Conservation (phyloP, 2,113 vertebrate genomes). For the Epinephelus fuscoguttatus region DNA sequence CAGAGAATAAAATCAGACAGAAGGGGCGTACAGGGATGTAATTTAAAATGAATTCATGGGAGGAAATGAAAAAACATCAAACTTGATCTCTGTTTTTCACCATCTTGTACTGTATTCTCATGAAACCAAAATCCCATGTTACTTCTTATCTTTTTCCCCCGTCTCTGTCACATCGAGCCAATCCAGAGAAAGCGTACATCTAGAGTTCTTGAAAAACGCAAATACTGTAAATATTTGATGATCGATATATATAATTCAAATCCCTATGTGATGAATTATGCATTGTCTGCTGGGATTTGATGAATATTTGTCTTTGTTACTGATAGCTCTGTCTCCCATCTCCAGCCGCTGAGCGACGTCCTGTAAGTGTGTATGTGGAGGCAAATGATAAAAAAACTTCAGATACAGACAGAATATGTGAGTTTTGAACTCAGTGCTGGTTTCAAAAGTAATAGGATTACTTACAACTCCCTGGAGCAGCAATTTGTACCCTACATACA, state of each 20-base stretch:
- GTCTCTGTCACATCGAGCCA: constrained; percentile 17
- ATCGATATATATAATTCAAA: constrained; percentile 82
- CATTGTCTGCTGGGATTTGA: constrained; percentile 74
- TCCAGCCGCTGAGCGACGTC: constrained; percentile 35
- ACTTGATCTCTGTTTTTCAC: constrained; percentile 21
- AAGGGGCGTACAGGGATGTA: background rate
- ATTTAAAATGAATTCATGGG: constrained; percentile 13
- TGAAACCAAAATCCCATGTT: constrained; percentile 36
- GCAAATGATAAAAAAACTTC: constrained; percentile 25
- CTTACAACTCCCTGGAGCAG: constrained; percentile 10
- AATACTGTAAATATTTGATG: constrained; percentile 84
- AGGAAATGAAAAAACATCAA: background rate
- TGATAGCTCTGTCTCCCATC: constrained; percentile 63
- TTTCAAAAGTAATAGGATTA: constrained; percentile 21
- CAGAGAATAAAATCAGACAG: background rate
- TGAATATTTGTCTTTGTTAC: constrained; percentile 82
- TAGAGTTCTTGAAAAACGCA: constrained; percentile 72
- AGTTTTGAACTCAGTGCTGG: constrained; percentile 11
- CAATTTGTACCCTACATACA: constrained; percentile 32
- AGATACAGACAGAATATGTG: constrained; percentile 46
- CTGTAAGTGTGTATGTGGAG: constrained; percentile 18
- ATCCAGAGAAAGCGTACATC: constrained; percentile 54
- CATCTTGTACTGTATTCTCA: background rate
- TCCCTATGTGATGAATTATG: constrained; percentile 78
- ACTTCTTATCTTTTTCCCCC: background rate